A percentile compares a stretch with the other conserved stretches of the same genome.
Conservation (phyloP, 2,797 vertebrate genomes). For the Brachyrhaphis roseni region DNA sequence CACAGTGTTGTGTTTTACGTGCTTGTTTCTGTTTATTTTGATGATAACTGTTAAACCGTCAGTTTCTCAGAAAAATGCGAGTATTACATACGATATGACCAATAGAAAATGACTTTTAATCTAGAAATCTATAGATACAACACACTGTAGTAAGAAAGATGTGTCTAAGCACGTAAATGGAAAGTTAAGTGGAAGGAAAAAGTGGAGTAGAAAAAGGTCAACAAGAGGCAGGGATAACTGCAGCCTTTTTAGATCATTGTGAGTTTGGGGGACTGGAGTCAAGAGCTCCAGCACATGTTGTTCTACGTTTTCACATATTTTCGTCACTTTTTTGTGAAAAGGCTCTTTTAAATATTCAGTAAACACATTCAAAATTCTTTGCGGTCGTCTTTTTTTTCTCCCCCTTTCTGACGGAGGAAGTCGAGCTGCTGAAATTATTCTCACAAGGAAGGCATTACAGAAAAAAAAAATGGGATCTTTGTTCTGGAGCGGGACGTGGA, state of each 20-base stretch:
- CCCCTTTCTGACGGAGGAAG: conserved; percentile 15
- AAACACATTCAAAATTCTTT: not conserved
- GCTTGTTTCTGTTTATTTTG: not conserved
- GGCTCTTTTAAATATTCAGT: not conserved
- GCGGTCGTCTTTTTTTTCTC: not conserved
- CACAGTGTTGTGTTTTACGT: not conserved
- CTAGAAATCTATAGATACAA: not conserved
- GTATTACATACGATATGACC: not conserved
- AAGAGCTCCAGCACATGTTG: not conserved
- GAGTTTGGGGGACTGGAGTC: not conserved
- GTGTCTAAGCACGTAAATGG: not conserved
- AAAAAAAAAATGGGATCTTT: conserved; percentile 32
- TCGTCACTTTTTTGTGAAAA: not conserved
- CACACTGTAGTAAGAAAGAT: not conserved
- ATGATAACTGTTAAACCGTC: not conserved
- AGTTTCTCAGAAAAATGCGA: not conserved
- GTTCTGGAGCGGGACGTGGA: conserved; percentile 27
- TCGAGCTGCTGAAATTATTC: conserved; percentile 17
- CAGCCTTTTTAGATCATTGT: not conserved
- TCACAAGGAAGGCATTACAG: conserved; percentile 35
- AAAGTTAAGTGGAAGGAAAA: not conserved
- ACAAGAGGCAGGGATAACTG: not conserved
- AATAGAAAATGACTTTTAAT: not conserved
- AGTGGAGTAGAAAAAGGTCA: not conserved
- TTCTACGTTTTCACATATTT: not conserved